A percentile compares a stretch with the other conserved stretches of the same genome.
Conservation (phyloP, 2,888 invertebrate genomes). For the Tortrix viridana region DNA sequence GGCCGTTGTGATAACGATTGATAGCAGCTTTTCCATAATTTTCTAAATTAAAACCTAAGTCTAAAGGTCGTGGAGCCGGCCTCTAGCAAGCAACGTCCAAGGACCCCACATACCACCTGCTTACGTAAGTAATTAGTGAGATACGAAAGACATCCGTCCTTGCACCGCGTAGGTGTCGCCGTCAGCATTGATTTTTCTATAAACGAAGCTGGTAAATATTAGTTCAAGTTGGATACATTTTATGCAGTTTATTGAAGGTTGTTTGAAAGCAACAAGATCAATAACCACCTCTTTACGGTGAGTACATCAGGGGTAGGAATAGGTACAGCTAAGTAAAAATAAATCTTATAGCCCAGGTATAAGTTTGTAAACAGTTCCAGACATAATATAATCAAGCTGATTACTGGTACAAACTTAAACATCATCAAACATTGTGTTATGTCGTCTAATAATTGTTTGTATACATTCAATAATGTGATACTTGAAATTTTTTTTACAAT, state of each 20-base stretch:
- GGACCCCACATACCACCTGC: slow-evolving; percentile 42
- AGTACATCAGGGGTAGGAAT: neutral
- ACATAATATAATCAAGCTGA: neutral
- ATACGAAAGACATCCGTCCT: neutral
- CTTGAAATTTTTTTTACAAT: too few relatives aligned
- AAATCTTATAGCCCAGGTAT: neutral
- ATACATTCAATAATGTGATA: too few relatives aligned
- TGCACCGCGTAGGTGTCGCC: slow-evolving; percentile 35
- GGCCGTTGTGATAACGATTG: slow-evolving; percentile 40
- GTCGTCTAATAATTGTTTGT: too few relatives aligned
- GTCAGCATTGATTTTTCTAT: slow-evolving; percentile 70
- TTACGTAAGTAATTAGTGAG: slow-evolving; percentile 33
- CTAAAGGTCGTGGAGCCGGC: slow-evolving; percentile 48
- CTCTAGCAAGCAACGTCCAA: slow-evolving; percentile 55
- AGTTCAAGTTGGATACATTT: slow-evolving; percentile 44
- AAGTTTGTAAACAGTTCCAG: neutral
- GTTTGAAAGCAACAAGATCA: neutral
- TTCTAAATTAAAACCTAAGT: slow-evolving; percentile 50
- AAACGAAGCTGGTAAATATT: slow-evolving; percentile 60
- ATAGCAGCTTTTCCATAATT: slow-evolving; percentile 34
- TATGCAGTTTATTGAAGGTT: neutral
- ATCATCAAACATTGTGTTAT: too few relatives aligned
- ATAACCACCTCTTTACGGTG: neutral
- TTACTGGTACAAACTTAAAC: too few relatives aligned
- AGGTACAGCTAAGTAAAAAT: neutral